These are phyloP conservation scores for Oxytorus armatus DNA, from an alignment of 2,888 invertebrate genomes.

Conservation along the genomic window DNA sequence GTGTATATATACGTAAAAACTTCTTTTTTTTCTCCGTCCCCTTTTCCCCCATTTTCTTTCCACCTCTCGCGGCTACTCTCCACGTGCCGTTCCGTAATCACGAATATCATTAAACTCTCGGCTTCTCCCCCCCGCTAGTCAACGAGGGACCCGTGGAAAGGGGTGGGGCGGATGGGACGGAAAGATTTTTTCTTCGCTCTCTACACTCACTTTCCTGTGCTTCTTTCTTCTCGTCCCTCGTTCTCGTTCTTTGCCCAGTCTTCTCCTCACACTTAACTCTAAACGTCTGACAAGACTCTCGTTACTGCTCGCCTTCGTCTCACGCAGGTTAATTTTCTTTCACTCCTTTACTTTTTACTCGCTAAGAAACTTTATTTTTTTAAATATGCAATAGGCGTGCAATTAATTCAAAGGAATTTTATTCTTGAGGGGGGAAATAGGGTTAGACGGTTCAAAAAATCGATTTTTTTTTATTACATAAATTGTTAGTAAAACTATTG, in stretches of 20 bases:
- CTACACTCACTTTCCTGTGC: conserved; percentile 55
- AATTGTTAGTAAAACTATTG: too few species aligned
- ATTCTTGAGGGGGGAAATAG: too few species aligned
- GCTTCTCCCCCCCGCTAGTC: conserved; percentile 77
- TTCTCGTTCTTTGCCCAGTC: conserved; percentile 28
- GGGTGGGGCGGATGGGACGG: conserved; percentile 52
- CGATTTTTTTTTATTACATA: too few species aligned
- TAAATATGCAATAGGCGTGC: conserved; percentile 29
- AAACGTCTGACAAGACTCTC: conserved; percentile 74
- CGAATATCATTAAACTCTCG: conserved; percentile 84
- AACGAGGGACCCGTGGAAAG: conserved; percentile 17
- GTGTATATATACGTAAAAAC: conserved; percentile 40
- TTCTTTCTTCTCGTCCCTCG: conserved; percentile 59
- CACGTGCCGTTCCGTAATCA: conserved; percentile 83
- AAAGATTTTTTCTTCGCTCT: conserved; percentile 68
- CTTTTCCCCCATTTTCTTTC: conserved; percentile 66
- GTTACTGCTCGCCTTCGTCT: conserved; percentile 73
- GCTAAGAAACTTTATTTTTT: conserved; percentile 30
- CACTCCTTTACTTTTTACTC: conserved; percentile 4
- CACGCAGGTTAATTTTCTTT: conserved; percentile 33
- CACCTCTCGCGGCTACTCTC: conserved; percentile 71
- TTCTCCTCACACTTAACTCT: conserved; percentile 44
- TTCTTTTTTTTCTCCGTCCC: conserved; percentile 64
- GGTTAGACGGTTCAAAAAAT: too few species aligned
- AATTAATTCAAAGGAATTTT: too few species aligned